These are phyloP conservation scores for Chaitophorus viminalis DNA, from an alignment of 2,888 invertebrate species.

Conservation along the genomic window DNA sequence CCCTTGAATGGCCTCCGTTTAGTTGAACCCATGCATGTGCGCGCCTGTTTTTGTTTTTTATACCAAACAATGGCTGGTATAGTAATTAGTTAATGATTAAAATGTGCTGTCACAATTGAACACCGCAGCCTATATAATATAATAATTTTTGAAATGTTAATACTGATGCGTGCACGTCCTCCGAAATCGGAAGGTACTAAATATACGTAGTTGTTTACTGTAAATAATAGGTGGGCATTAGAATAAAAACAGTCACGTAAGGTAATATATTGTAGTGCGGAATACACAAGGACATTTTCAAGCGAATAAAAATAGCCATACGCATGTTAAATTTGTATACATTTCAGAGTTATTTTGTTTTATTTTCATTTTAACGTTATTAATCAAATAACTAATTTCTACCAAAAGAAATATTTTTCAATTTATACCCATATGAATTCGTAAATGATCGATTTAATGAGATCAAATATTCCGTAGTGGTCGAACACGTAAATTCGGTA, in stretches of 20 bases:
- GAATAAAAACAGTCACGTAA: conserved; percentile 6
- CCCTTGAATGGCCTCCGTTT: conserved; percentile 19
- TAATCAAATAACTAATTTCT: too few species aligned
- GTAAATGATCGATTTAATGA: too few species aligned
- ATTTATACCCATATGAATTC: too few species aligned
- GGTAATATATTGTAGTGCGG: neutral
- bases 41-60: neutral
- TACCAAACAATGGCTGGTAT: conserved; percentile 17
- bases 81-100: conserved; percentile 41
- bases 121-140: neutral
- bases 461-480: too few species aligned
- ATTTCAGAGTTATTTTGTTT: too few species aligned
- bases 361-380: too few species aligned
- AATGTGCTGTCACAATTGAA: conserved; percentile 38
- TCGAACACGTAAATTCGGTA: too few species aligned
- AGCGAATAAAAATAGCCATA: neutral
- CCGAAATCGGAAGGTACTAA: neutral
- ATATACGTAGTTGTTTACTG: neutral
- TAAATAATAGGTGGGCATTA: neutral
- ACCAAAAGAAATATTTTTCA: too few species aligned
- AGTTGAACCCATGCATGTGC: neutral
- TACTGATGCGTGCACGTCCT: neutral
- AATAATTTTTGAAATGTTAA: neutral
- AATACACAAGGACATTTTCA: conserved; percentile 30
- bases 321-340: neutral